These are phyloP conservation scores for Pyrocoelia pectoralis DNA, from an alignment of 2,888 invertebrate genomes.

Conservation along the genomic window DNA sequence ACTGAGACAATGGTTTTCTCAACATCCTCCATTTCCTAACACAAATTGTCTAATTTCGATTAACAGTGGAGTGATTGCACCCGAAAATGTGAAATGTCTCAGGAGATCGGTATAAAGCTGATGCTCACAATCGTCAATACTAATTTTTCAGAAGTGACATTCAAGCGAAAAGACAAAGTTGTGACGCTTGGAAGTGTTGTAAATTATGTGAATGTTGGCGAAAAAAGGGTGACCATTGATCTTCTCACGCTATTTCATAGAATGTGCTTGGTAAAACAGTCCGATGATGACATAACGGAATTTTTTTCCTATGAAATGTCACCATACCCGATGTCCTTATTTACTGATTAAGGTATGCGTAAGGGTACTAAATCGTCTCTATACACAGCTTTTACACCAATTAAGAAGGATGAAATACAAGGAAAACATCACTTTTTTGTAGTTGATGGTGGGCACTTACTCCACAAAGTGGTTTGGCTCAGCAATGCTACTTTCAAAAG, in stretches of 20 bases:
- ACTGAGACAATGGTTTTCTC: constrained; percentile 37
- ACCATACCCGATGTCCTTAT: background rate
- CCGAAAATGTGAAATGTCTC: background rate
- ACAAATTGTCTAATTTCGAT: background rate
- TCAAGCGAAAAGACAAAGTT: constrained; percentile 14
- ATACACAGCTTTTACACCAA: background rate
- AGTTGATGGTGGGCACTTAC: background rate
- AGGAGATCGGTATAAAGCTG: background rate
- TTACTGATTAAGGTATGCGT: background rate
- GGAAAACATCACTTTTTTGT: background rate
- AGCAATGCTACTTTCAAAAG: background rate
- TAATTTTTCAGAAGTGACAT: background rate
- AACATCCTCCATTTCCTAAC: constrained; percentile 15
- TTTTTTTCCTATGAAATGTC: no score
- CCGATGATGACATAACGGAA: constrained; percentile 24
- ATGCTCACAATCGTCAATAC: background rate
- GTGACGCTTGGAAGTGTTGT: constrained; percentile 25
- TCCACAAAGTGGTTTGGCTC: background rate
- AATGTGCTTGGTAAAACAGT: constrained; percentile 43
- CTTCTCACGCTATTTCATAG: constrained; percentile 41
- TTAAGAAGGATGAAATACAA: background rate
- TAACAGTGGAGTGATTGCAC: background rate
- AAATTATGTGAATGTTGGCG: constrained; percentile 37
- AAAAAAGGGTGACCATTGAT: constrained; percentile 27
- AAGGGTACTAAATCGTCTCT: constrained; percentile 4